phyloP scores from a whole-genome alignment of 37 sponge, comb jelly and placozoan species.

The Crambe crambe region DNA sequence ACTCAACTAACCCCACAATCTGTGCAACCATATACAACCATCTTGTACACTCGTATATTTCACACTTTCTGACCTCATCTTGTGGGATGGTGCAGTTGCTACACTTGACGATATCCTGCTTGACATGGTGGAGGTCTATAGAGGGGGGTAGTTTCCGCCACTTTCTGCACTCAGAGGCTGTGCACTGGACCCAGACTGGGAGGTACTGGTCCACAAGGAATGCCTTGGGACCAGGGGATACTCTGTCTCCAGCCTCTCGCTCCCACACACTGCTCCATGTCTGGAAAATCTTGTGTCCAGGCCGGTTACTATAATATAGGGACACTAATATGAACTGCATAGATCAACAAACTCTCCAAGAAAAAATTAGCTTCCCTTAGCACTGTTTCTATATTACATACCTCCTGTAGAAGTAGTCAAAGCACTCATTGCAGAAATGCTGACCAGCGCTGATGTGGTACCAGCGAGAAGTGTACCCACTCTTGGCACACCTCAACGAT shows the following conservation, averaged over 20 bases:
- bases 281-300: constrained; percentile 45
- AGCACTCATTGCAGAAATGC: constrained; percentile 87
- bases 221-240: constrained; percentile 36
- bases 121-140: constrained; percentile 58
- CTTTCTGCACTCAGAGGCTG: constrained; percentile 43
- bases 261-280: constrained; percentile 61
- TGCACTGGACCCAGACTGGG: constrained; percentile 77
- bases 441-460: constrained; percentile 80
- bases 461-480: constrained; percentile 71
- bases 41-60: background rate
- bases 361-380: background rate
- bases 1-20: constrained; percentile 43
- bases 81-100: constrained; percentile 45
- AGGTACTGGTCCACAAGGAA: constrained; percentile 70
- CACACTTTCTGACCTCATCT: constrained; percentile 46
- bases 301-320: constrained; percentile 46
- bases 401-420: constrained; percentile 78
- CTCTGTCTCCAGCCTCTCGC: constrained; percentile 47
- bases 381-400: background rate
- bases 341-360: background rate
- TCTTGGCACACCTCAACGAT: constrained; percentile 58
- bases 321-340: background rate
- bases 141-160: constrained; percentile 66
- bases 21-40: constrained; percentile 4
- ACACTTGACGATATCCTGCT: constrained; percentile 63